Conservation (phyloP, 1,140 invertebrate genomes). For the Aporrectodea caliginosa region DNA sequence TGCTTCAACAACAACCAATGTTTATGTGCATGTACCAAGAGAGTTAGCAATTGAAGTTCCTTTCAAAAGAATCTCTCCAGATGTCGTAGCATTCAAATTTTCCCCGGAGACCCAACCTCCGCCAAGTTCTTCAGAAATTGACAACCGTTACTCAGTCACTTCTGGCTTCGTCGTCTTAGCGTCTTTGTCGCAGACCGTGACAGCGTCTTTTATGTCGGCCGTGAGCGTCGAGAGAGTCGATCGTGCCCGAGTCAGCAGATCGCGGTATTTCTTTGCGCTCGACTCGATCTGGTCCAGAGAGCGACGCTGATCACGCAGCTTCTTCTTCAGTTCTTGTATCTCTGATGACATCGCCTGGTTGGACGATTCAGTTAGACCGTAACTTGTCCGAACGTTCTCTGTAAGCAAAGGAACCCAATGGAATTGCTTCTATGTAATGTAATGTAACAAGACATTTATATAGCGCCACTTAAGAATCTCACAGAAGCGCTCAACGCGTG, state of each 20-base stretch:
- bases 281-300: slow-evolving; percentile 1
- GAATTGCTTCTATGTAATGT: slow-evolving; percentile 5
- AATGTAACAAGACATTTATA: no score
- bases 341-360: slow-evolving; percentile 30
- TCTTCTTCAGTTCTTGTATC: slow-evolving; percentile 31
- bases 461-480: no score
- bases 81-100: no score
- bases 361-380: slow-evolving; percentile 23
- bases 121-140: no score
- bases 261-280: slow-evolving; percentile 16
- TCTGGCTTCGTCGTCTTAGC: neutral
- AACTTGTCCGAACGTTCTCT: slow-evolving; percentile 29
- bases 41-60: no score
- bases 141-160: neutral
- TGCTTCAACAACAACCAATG: no score
- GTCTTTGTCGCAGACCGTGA: neutral
- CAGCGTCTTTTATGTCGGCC: slow-evolving; percentile 7
- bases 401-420: neutral
- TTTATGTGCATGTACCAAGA: no score
- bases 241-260: slow-evolving; percentile 20
- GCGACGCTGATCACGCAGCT: slow-evolving; percentile 30
- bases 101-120: no score
- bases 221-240: neutral
- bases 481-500: no score
- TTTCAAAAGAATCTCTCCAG: no score